A percentile compares a stretch with the other conserved stretches of the same genome.
phyloP scores from a whole-genome alignment of 2,113 vertebrate genomes.

The Scophthalmus maximus region DNA sequence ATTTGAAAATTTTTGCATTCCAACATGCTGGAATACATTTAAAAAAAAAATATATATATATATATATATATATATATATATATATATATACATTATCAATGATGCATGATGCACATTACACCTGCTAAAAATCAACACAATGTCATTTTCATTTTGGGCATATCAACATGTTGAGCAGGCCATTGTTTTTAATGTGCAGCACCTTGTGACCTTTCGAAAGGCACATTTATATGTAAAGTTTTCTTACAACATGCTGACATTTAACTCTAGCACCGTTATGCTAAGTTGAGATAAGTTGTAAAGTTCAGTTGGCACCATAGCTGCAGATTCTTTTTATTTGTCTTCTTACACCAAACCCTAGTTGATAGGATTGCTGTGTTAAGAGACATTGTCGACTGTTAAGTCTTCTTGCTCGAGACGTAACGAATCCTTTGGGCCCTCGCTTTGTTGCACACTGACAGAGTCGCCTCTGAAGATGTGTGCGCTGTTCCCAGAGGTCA shows the following conservation, averaged over 20 bases:
- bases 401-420: neutral
- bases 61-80: too few relatives aligned
- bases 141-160: too few relatives aligned
- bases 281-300: too few relatives aligned
- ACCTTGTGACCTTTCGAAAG: neutral
- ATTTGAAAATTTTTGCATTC: too few relatives aligned
- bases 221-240: neutral
- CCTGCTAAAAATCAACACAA: neutral
- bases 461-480: neutral
- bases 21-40: too few relatives aligned
- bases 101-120: neutral
- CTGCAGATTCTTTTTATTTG: neutral
- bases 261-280: neutral
- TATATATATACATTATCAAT: neutral
- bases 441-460: neutral
- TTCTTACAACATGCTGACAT: neutral
- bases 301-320: too few relatives aligned
- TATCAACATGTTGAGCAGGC: too few relatives aligned
- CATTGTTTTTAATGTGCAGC: neutral
- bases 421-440: too few relatives aligned
- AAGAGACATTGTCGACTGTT: neutral
- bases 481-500: neutral
- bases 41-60: too few relatives aligned
- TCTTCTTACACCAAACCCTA: neutral
- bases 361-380: too few relatives aligned